phyloP scores from a whole-genome alignment of 1,140 invertebrate species.

The Eriocheir sinensis region DNA sequence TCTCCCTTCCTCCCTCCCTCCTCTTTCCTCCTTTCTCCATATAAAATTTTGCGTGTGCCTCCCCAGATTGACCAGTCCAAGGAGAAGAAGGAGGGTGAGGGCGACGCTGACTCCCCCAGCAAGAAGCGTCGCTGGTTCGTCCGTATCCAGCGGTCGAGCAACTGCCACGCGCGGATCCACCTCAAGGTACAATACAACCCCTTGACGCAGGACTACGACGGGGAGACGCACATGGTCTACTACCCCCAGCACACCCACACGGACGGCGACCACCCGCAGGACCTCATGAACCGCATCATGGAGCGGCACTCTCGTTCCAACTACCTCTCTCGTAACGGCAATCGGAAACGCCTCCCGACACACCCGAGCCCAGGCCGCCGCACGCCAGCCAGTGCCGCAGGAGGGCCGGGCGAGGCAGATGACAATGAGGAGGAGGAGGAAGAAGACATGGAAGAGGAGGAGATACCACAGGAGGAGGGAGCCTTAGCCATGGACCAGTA shows the following conservation, averaged over 20 bases:
- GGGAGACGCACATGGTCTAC: constrained; percentile 75
- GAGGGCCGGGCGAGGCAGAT: neutral
- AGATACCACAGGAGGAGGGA: constrained; percentile 38
- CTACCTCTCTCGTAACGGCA: constrained; percentile 64
- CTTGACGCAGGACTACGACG: constrained; percentile 71
- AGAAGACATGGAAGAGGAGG: neutral
- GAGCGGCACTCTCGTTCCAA: constrained; percentile 63
- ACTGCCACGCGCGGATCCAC: constrained; percentile 78
- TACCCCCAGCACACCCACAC: constrained; percentile 78
- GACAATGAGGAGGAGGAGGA: constrained; percentile 38
- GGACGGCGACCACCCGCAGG: constrained; percentile 68
- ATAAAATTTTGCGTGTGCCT: neutral
- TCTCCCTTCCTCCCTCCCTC: neutral
- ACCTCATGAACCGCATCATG: constrained; percentile 70
- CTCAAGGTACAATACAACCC: constrained; percentile 77
- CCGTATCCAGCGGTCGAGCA: constrained; percentile 74
- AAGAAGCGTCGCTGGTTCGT: constrained; percentile 74
- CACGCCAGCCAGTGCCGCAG: neutral
- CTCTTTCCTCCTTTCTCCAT: neutral
- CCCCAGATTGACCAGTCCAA: constrained; percentile 69
- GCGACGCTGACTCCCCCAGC: constrained; percentile 58
- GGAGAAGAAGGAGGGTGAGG: constrained; percentile 71
- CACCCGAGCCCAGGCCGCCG: neutral
- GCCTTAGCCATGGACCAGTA: constrained; percentile 69
- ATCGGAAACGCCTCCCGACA: constrained; percentile 49